Evolutionary conservation across 2,797 vertebrate species (phyloP), one percentile per base, ranked within the genome.

Genomic region (Lates japonicus): DNA sequence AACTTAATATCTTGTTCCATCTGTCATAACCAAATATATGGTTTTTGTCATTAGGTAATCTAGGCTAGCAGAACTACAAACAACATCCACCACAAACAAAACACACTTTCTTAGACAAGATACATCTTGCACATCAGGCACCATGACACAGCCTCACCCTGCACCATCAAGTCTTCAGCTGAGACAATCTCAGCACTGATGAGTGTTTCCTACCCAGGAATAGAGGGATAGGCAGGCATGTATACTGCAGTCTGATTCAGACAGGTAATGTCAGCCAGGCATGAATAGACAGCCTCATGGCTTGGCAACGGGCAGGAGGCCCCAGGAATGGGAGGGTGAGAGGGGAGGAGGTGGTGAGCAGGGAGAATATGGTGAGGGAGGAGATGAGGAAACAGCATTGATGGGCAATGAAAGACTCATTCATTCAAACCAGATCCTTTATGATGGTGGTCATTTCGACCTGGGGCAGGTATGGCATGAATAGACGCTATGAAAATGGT

Each of bases 351-450:
- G 86, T 48, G 80, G 84, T 67, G 84, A 70, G 82, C 65, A 58
- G 51, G 67, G 41, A 76, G 82, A 81, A 71, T 81, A 74, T 83
- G 80, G 80, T 25, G 76, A 86, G 71, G 84, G 86, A 82, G 85
- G 77, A 67, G 85, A 83, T 48, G 86, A 84, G 91, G 88, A n/a
- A n/a, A n/a, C n/a, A n/a, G n/a, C n/a, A n/a, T n/a, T n/a, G n/a
- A n/a, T n/a, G n/a, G n/a, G 79, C 81, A 83, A 91, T 94, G 94
- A 96, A 95, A 95, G 92, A 74, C 90, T 84, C 90, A 94, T 96
- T 95, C 94, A 96, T 95, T 51, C 71, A 55, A 39, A 83, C 72
- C 81, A 87, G 84, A 87, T 90, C 88, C 82, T 86, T 60, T 75
- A 84, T 78, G 5, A 79, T 48, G 76, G 87, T 82, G 90, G 90